Base-by-base conservation (phyloP, 2,888 invertebrate species). In the Yponomeuta sedellus region DNA sequence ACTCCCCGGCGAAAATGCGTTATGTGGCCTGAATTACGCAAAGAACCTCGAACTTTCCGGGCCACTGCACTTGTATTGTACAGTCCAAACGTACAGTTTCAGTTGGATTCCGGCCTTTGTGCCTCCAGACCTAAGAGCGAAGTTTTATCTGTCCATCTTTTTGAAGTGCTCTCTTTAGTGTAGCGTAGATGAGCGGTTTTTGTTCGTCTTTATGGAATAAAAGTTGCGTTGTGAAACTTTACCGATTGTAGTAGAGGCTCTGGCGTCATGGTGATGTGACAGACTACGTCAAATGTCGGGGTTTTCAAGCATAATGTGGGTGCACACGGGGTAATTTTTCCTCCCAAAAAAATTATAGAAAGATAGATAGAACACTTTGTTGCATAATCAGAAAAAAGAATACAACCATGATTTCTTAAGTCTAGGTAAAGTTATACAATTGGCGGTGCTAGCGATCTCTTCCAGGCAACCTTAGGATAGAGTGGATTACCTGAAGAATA, bases 11-110 rank as follows among this genome's bases (percentile, higher is more conserved):
- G 22, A 68, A 68, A 70, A 68, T 81, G 77, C 78, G 81, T 82
- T 80, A 81, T 82, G 80, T 80, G 80, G 81, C 76, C 72, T 76
- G 78, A 74, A 77, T 85, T 83, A 82, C 82, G 79, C n/a, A 81
- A 82, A 81, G 77, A 81, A 77, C 80, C 78, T 77, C 77, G 80
- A 80, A 83, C 75, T 84, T 84, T 84, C 82, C 84, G 79, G 76
- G 72, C 79, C 82, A 81, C 71, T 85, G 85, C 86, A 83, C 80
- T 76, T 80, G 80, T 84, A 85, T 59, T 59, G 59, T 59, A 59
- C 25, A 59, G 59, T 25, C 22, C 22, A 59, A 52, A 52, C 44
- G 44, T 52, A 52, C 44, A 5, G 34, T 34, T 34, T 34, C 34
- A 34, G 44, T 16, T 52, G 44, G 44, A 52, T 52, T 52, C 44